Evolutionary conservation across 2,113 vertebrate genomes (phyloP).

Genomic region (Acanthochromis polyacanthus): DNA sequence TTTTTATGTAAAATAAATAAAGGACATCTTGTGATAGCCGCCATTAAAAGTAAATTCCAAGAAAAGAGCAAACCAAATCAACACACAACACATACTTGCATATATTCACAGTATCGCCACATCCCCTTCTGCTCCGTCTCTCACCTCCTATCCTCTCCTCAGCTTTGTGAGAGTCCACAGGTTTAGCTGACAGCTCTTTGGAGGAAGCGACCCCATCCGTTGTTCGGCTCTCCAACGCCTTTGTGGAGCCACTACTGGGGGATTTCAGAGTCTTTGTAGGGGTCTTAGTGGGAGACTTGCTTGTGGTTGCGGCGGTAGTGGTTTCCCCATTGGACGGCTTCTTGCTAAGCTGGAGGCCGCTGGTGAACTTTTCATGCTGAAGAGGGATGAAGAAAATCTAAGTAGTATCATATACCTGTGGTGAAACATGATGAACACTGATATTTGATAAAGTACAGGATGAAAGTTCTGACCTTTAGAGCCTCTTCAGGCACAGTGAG

Average conservation of each 20-base stretch:
- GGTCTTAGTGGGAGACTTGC: constrained; percentile 73
- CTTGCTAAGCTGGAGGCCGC: constrained; percentile 94
- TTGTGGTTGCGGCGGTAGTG: constrained; percentile 45
- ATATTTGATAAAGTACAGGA: background rate
- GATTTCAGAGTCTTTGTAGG: constrained; percentile 86
- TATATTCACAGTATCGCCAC: no score
- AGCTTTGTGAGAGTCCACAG: constrained; percentile 84
- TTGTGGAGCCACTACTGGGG: constrained; percentile 69
- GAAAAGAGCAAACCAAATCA: background rate
- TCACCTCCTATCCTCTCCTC: constrained; percentile 92
- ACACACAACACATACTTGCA: background rate
- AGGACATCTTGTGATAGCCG: no score
- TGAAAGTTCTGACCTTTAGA: constrained; percentile 89
- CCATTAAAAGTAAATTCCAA: no score
- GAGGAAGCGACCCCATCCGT: constrained; percentile 72
- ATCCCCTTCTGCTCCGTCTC: constrained; percentile 31
- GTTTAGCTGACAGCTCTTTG: constrained; percentile 83
- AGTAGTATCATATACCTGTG: background rate
- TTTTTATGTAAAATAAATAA: no score
- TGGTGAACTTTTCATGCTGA: constrained; percentile 99
- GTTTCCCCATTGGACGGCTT: constrained; percentile 88
- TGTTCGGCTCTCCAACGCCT: constrained; percentile 80
- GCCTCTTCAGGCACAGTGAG: constrained; percentile 98
- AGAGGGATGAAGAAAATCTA: constrained; percentile 19
- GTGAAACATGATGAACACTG: background rate